Evolutionary conservation across 2,113 vertebrate genomes (phyloP).

Genomic region (Clarias batrachus): DNA sequence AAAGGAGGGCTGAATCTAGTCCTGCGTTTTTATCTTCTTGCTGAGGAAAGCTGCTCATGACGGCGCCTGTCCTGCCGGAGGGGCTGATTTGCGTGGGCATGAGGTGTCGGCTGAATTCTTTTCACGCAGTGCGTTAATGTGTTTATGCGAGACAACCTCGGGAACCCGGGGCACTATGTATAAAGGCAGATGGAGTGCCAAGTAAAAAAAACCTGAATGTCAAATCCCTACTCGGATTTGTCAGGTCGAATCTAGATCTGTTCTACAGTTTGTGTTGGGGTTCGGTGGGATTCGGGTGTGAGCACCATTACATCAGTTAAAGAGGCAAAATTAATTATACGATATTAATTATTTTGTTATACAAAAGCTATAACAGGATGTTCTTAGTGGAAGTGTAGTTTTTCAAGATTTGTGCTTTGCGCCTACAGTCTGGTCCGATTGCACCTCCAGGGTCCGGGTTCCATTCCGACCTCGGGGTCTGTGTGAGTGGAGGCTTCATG

Average conservation of each 20-base stretch:
- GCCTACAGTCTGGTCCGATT: too few species aligned
- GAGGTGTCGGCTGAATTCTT: background rate
- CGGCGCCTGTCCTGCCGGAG: background rate
- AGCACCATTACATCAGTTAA: conserved; percentile 1
- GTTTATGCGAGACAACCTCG: background rate
- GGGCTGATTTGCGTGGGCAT: background rate
- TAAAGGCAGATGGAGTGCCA: background rate
- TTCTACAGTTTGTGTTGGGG: background rate
- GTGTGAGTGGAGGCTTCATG: too few species aligned
- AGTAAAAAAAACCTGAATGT: background rate
- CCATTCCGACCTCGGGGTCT: too few species aligned
- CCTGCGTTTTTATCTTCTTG: background rate
- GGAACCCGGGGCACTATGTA: background rate
- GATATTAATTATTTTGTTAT: too few species aligned
- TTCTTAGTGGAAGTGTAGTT: background rate
- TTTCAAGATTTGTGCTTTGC: too few species aligned
- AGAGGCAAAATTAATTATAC: background rate
- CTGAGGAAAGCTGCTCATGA: background rate
- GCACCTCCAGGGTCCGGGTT: too few species aligned
- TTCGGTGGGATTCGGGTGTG: background rate
- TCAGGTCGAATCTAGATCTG: background rate
- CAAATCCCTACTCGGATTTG: background rate
- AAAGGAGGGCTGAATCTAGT: background rate
- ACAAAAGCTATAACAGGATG: background rate
- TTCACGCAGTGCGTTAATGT: background rate